Evolutionary conservation across 1,140 invertebrate genomes (phyloP), one percentile per base, ranked within the genome.

Genomic region (Diorhabda carinulata): DNA sequence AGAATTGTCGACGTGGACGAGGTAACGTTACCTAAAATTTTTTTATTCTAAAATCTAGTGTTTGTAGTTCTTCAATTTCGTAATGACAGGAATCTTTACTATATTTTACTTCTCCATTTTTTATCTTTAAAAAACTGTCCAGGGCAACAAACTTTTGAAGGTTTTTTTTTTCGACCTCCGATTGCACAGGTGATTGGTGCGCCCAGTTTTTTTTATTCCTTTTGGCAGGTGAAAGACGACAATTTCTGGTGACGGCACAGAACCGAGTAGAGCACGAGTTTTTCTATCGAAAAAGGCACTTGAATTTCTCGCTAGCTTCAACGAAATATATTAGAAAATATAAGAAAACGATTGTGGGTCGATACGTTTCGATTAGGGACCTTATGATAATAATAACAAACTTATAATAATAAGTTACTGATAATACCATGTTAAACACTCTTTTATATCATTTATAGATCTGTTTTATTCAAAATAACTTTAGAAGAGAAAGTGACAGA

Each of bases 381-480:
- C 6, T 52, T 52, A 52, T n/a, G n/a, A 52, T 4, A 2, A 52
- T n/a, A 56, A 8, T 25, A 9, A n/a, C n/a, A n/a, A n/a, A n/a
- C n/a, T n/a, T n/a, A 52, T 4, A 2, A 52, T n/a, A 56, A 8
- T 25, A 9, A n/a, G n/a, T 9, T 40, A 58, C 40, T 66, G 8
- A n/a, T 9, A 40, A 42, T 66, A 43, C 58, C 58, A 25, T 63
- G 25, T 63, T 63, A 69, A 25, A 61, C 58, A 58, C 45, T 61
- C n/a, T 43, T 69, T 40, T 52, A 57, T 42, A 10, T 45, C 7
- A 62, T 58, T 41, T 64, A 57, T 43, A 67, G 66, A 66, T 52
- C 40, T 9, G 41, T 8, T 43, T 64, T 41, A 71, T 71, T 44
- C 61, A 68, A 52, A 44, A 68, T 9, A 67, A 67, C 40, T 73